Evolutionary conservation across 2,888 invertebrate species (phyloP).

Genomic region (Entomobrya multifasciata): DNA sequence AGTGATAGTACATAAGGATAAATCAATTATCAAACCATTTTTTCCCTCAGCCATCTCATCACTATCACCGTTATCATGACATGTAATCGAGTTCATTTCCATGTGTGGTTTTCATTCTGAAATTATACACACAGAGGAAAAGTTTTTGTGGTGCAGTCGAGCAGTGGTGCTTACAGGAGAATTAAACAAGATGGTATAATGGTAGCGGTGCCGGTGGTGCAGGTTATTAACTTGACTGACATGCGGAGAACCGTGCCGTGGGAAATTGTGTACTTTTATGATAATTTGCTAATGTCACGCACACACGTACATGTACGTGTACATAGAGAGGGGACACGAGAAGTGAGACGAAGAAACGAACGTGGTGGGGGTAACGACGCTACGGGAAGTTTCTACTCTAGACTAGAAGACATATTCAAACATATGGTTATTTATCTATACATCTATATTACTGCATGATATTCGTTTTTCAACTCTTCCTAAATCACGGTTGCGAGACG

Average conservation of each 20-base stretch:
- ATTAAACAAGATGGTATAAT: slow-evolving; percentile 3
- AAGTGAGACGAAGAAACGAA: background rate
- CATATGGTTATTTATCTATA: too few relatives aligned
- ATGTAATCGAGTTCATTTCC: slow-evolving; percentile 12
- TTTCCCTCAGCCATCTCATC: slow-evolving; percentile 17
- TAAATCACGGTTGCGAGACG: slow-evolving; percentile 67
- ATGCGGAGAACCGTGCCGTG: slow-evolving; percentile 55
- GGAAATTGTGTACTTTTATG: slow-evolving; percentile 30
- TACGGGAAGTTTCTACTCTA: too few relatives aligned
- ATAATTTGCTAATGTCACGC: slow-evolving; percentile 57
- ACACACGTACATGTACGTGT: too few relatives aligned
- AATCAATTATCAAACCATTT: slow-evolving; percentile 10
- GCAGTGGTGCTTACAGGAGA: slow-evolving; percentile 21
- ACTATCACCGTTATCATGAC: slow-evolving; percentile 29
- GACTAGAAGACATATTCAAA: too few relatives aligned
- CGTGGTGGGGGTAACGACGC: too few relatives aligned
- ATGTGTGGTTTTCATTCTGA: background rate
- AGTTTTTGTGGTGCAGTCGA: slow-evolving; percentile 1
- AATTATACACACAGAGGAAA: background rate
- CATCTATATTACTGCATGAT: background rate
- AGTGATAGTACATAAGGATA: slow-evolving; percentile 7
- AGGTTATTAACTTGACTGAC: slow-evolving; percentile 57
- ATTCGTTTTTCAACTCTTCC: slow-evolving; percentile 46
- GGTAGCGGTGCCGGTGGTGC: slow-evolving; percentile 28
- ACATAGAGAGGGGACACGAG: slow-evolving; percentile 11